Percentiles rank a stretch among this genome's conserved stretches.
These are phyloP conservation scores for Paracanthobrama guichenoti DNA, from an alignment of 2,113 vertebrate genomes.

Conservation along the genomic window DNA sequence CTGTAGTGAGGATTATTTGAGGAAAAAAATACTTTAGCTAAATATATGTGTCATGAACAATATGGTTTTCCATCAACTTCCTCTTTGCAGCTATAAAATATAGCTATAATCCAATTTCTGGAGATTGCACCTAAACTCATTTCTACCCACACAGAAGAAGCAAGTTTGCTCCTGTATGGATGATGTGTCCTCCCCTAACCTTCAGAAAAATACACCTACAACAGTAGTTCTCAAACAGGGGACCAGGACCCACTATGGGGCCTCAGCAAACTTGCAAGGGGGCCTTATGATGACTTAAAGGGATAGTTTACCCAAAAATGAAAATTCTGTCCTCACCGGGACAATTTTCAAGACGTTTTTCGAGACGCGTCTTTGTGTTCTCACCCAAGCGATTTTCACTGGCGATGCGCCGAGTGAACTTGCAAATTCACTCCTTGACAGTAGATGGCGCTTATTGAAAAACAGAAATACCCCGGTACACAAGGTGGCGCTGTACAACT, in stretches of 20 bases:
- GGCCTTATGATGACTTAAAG: not conserved
- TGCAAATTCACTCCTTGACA: too few species aligned
- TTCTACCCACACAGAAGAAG: slow-evolving; percentile 3
- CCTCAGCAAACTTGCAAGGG: not conserved
- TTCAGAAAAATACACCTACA: not conserved
- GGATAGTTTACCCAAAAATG: too few species aligned
- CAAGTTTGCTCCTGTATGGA: not conserved
- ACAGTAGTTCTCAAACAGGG: not conserved
- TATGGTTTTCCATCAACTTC: slow-evolving; percentile 4
- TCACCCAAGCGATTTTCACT: too few species aligned
- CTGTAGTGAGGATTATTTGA: not conserved
- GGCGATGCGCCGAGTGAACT: too few species aligned
- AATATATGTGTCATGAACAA: slow-evolving; percentile 4
- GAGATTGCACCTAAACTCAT: slow-evolving; percentile 14
- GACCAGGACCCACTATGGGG: not conserved
- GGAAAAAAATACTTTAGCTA: not conserved
- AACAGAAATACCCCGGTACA: too few species aligned
- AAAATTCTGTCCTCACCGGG: too few species aligned
- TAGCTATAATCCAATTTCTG: slow-evolving; percentile 14
- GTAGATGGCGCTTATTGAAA: too few species aligned
- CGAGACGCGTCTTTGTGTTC: too few species aligned
- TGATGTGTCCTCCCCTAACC: not conserved
- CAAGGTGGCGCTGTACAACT: too few species aligned
- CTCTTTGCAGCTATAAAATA: not conserved
- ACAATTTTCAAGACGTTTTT: too few species aligned